These are phyloP conservation scores for Pandion haliaetus DNA, from an alignment of 2,113 vertebrate genomes.

Conservation along the genomic window DNA sequence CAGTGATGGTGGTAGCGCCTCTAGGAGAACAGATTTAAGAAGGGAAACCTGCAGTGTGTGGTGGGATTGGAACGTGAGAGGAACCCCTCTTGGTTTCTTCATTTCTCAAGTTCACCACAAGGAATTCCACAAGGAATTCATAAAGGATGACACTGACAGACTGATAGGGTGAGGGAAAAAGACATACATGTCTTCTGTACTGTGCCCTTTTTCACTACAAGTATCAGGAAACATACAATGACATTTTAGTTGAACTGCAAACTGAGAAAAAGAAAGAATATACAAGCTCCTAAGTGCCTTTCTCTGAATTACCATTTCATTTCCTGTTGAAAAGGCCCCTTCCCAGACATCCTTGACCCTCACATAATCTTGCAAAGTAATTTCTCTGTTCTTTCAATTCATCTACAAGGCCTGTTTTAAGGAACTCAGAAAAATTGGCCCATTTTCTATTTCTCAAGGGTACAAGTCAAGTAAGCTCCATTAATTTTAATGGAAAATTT, in stretches of 20 bases:
- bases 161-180: background rate
- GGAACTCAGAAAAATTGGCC: background rate
- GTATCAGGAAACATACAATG: background rate
- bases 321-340: background rate
- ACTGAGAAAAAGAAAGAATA: background rate
- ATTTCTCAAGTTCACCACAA: background rate
- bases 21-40: too few species aligned
- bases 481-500: slow-evolving; percentile 1
- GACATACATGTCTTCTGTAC: background rate
- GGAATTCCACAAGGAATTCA: background rate
- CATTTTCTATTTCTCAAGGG: background rate
- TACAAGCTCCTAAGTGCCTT: background rate
- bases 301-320: background rate
- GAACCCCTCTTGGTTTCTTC: too few species aligned
- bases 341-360: background rate
- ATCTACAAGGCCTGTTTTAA: background rate
- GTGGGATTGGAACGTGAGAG: too few species aligned
- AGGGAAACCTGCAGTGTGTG: too few species aligned
- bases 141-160: background rate
- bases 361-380: background rate
- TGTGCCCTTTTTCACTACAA: background rate
- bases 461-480: background rate
- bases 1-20: too few species aligned
- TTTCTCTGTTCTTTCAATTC: background rate
- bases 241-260: background rate